Conservation (phyloP, 2,113 vertebrate species). For the Spermophilus dauricus region DNA sequence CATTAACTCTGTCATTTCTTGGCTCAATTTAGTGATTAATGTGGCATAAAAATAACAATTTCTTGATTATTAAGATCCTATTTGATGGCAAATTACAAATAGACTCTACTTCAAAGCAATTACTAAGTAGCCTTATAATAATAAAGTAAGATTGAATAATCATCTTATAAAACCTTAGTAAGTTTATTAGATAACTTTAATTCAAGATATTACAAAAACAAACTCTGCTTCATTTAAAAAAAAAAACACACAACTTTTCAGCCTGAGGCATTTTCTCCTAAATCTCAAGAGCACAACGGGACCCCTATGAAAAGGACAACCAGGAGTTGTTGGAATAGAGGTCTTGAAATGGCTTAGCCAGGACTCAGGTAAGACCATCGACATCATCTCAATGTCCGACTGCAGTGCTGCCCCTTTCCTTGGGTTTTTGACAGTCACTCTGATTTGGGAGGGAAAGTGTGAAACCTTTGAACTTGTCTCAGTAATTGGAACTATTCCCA, state of each 20-base stretch:
- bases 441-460: background rate
- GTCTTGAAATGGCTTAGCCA: background rate
- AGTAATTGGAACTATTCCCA: background rate
- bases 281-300: background rate
- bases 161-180: slow-evolving; percentile 51
- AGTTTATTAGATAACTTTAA: slow-evolving; percentile 56
- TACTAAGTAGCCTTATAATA: slow-evolving; percentile 58
- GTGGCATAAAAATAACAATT: slow-evolving; percentile 69
- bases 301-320: background rate
- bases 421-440: background rate
- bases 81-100: slow-evolving; percentile 59
- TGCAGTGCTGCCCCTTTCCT: background rate
- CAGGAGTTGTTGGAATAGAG: background rate
- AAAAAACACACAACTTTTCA: background rate
- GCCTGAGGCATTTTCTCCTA: background rate
- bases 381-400: background rate
- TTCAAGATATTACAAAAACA: slow-evolving; percentile 54
- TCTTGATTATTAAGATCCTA: slow-evolving; percentile 76
- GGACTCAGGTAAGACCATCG: background rate
- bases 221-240: background rate
- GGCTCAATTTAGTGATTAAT: slow-evolving; percentile 80
- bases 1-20: slow-evolving; percentile 74
- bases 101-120: slow-evolving; percentile 65
- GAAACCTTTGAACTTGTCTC: background rate
- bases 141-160: slow-evolving; percentile 70